Conservation (phyloP, 2,797 vertebrate genomes). For the Gambelia wislizenii region DNA sequence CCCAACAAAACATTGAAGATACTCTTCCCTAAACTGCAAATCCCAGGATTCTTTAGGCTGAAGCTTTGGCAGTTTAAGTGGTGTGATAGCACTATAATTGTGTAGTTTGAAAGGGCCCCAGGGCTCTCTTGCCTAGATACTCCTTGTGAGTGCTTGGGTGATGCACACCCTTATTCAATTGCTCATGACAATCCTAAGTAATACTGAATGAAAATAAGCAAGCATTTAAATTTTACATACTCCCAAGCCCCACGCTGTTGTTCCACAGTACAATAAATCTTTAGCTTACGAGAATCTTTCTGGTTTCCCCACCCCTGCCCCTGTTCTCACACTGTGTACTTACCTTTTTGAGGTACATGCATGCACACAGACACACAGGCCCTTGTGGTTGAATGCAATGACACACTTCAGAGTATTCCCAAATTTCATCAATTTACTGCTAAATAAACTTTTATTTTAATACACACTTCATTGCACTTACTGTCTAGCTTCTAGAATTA, state of each 20-base stretch:
- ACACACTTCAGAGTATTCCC: constrained; percentile 30
- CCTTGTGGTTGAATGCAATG: constrained; percentile 36
- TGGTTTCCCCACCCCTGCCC: background rate
- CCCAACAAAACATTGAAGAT: no score
- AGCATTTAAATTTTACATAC: background rate
- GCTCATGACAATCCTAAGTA: background rate
- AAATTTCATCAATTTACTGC: constrained; percentile 63
- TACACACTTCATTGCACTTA: constrained; percentile 46
- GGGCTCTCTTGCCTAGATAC: background rate
- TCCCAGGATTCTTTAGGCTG: no score
- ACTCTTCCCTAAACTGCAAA: no score
- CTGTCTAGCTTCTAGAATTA: constrained; percentile 53
- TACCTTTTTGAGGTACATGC: background rate
- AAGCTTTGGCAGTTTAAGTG: no score
- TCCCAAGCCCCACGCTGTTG: background rate
- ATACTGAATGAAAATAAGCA: background rate
- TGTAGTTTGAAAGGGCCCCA: background rate
- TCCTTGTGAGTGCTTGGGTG: background rate
- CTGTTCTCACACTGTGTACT: background rate
- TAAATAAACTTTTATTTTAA: constrained; percentile 64
- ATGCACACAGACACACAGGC: background rate
- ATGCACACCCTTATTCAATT: background rate
- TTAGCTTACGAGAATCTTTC: background rate
- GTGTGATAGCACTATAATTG: no score
- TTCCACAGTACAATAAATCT: background rate